Conservation (phyloP, 2,888 invertebrate species). For the Xylota sylvarum region DNA sequence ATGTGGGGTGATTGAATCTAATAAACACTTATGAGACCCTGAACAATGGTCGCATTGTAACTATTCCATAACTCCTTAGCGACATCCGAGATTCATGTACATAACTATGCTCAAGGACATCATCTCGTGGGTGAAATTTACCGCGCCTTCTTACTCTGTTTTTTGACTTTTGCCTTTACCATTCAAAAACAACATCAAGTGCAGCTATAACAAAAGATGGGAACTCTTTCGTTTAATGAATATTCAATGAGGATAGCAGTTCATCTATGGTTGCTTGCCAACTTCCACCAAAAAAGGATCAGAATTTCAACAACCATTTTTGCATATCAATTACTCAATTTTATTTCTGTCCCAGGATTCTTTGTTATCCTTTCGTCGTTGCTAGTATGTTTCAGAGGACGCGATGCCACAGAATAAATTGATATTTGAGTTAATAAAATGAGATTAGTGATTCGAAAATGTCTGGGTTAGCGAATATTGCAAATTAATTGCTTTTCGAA, state of each 20-base stretch:
- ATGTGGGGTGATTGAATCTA: too few species aligned
- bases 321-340: slow-evolving; percentile 5
- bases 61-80: too few species aligned
- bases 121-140: too few species aligned
- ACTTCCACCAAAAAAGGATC: background rate
- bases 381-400: background rate
- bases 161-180: too few species aligned
- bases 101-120: too few species aligned
- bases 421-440: background rate
- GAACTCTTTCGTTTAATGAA: slow-evolving; percentile 1
- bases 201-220: background rate
- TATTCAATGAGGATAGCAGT: background rate
- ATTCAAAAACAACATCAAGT: background rate
- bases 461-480: background rate
- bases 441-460: background rate
- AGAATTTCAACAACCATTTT: background rate
- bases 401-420: background rate
- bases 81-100: too few species aligned
- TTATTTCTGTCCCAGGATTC: background rate
- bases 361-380: background rate
- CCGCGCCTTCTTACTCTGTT: too few species aligned
- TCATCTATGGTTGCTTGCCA: background rate
- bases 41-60: too few species aligned
- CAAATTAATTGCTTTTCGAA: background rate
- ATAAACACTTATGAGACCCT: too few species aligned